Evolutionary conservation across 1,140 invertebrate genomes (phyloP), one percentile per base, ranked within the genome.

Genomic region (Tetramorium parvispinum): DNA sequence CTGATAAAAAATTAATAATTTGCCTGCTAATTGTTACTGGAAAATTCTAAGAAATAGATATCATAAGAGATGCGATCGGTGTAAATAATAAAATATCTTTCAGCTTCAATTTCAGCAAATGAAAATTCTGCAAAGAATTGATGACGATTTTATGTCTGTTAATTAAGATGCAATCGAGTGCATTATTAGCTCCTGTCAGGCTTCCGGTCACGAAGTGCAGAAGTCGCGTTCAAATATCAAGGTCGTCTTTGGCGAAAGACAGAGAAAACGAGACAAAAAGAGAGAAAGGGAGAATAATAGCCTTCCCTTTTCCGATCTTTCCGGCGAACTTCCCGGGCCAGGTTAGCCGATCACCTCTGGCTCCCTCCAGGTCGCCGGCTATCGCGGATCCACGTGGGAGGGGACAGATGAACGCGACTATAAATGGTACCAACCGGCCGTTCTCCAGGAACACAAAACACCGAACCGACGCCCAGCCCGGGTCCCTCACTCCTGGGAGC

Each of bases 361-460:
- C 82, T 90, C 77, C 87, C 82, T 89, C 88, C 87, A 88, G 91
- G 87, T 92, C 85, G 89, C 83, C 87, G 88, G 90, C 87, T 75
- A 76, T 88, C 87, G 86, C 87, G 86, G 79, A 49, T 46, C n/a
- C 51, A 78, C 51, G 83, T 85, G 32, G 92, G 91, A 93, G 93
- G 92, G 93, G 93, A 92, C 93, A 89, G 90, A 92, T 91, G 91
- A 91, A 89, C 66, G 75, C 89, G 24, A 82, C 92, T 94, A 94
- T 95, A 95, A 95, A 94, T 92, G 92, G 90, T 90, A 93, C 92
- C 92, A 88, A 88, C 88, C 87, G 77, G 49, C 91, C 93, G 91
- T 95, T 93, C 94, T 91, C 94, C 93, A 92, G 93, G 93, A 93
- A 93, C 93, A 93, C 92, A 93, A 93, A 91, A 90, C 85, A 76